Evolutionary conservation across 2,113 vertebrate species (phyloP), one percentile per base, ranked within the genome.

Genomic region (Corapipo altera): DNA sequence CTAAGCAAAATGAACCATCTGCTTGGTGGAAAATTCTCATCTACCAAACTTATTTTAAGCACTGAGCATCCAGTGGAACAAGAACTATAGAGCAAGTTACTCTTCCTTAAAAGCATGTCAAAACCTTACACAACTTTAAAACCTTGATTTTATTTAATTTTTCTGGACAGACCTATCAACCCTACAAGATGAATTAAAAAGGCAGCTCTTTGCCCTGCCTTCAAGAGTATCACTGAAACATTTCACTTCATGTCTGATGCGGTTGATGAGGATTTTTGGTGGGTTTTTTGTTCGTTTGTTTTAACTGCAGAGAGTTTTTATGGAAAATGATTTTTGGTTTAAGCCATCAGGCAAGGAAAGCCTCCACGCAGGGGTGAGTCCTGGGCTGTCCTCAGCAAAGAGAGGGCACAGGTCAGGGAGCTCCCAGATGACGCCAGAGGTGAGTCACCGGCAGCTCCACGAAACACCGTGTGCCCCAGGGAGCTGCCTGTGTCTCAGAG

Each of bases 401-500:
- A 51, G 44, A 65, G 15, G 21, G 23, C 22, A 15, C 30, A 62
- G 85, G 57, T 88, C 43, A 15, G 30, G 48, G 39, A 91, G 80
- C 81, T 87, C 59, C 83, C 83, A 93, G 57, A 11, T 86, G 65
- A 91, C 1, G 2, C 13, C 52, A 26, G 74, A 79, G 46, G 65
- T 33, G 69, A 91, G 64, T 91, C 83, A 72, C 23, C 4, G 2
- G 46, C 85, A 69, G 69, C 58, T 48, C 48, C 65, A 57, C 1
- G 21, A 51, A 76, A 75, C 2, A 4, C 59, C 39, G 1, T 0
- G 2, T 5, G 24, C 17, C 39, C 11, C 2, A 0, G 32, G 1
- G 15, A 76, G 61, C 73, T 39, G 48, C 33, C 71, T 26, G 16
- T 28, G 11, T 15, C 49, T 28, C 84, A 43, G 58, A 46, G 35